Evolutionary conservation across 2,797 vertebrate species (phyloP), one percentile per base, ranked within the genome.

Genomic region (Mionectes olivaceus): DNA sequence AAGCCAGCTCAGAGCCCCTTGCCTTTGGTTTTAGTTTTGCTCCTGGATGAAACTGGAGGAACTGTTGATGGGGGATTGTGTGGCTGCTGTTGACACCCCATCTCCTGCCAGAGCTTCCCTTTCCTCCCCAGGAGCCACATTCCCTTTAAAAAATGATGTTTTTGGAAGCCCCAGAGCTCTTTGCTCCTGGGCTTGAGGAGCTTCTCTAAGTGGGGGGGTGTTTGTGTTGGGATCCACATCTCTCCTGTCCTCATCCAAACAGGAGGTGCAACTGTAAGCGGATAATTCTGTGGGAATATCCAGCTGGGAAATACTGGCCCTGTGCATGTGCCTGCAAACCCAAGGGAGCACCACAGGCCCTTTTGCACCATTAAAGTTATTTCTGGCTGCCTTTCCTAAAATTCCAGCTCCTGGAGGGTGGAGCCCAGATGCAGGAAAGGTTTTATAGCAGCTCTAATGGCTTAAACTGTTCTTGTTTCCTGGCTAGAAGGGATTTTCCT

Each of bases 401-500:
- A 59, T 61, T 50, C 6, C 55, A 82, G 61, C 68, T 92, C 68
- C 81, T 56, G 89, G 71, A 91, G 52, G 83, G 81, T 77, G 75
- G 78, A 87, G 89, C 63, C 49, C 47, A 67, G 78, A 25, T 0
- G 1, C 8, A 69, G 78, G 41, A n/a, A 83, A 93, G 18, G 67
- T 24, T 93, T 94, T 55, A 19, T 9, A 60, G 55, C 46, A 82
- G 28, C 52, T 56, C 15, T 87, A 78, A 76, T 69, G 35, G 47
- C 49, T 91, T 15, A 21, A 85, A 73, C 39, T 59, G 39, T 80
- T 89, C 39, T 47, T 93, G 73, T 44, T 94, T 96, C 87, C 93
- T 91, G 73, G 21, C 77, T 65, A 55, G 89, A 67, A 76, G 55
- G 83, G 67, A 52, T 90, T 95, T 81, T 90, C 63, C 33, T 81